Conservation (phyloP, 1,140 invertebrate genomes). For the Diachasmimorpha longicaudata region DNA sequence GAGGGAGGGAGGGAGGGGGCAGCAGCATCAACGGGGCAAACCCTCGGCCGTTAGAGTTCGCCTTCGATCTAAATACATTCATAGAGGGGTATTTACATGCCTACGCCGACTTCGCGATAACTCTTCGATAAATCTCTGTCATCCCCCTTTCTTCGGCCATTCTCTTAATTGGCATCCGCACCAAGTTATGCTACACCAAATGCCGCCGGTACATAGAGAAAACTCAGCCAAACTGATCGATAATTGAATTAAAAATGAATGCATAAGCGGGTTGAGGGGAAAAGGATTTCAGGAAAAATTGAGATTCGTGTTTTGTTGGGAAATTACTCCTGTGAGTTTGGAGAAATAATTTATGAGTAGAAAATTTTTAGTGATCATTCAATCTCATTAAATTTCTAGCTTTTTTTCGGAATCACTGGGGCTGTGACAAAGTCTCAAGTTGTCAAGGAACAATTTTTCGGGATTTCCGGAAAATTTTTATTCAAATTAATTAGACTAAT, state of each 20-base stretch:
- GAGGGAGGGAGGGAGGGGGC: too few relatives aligned
- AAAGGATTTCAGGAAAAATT: background rate
- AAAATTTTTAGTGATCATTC: too few relatives aligned
- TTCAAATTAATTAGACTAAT: too few relatives aligned
- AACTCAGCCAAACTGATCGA: background rate
- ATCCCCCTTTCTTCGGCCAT: conserved; percentile 21
- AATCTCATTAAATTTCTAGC: too few relatives aligned
- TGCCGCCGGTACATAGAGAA: background rate
- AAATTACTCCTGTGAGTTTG: too few relatives aligned
- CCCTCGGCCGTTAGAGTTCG: conserved; percentile 26
- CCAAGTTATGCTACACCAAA: conserved; percentile 8
- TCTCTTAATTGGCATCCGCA: conserved; percentile 29
- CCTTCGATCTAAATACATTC: conserved; percentile 52
- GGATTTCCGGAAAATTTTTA: too few relatives aligned
- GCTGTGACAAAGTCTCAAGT: too few relatives aligned
- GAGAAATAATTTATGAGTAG: too few relatives aligned
- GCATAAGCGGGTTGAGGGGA: background rate
- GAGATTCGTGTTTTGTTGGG: background rate
- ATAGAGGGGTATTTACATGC: conserved; percentile 46
- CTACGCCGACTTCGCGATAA: conserved; percentile 31
- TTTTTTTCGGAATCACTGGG: too few relatives aligned
- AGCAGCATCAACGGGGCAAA: conserved; percentile 13
- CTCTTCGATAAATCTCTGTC: conserved; percentile 35
- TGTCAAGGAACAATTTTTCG: too few relatives aligned
- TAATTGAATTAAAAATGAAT: background rate